Evolutionary conservation across 2,113 vertebrate species (phyloP).

Genomic region (Oceanodroma tethys): DNA sequence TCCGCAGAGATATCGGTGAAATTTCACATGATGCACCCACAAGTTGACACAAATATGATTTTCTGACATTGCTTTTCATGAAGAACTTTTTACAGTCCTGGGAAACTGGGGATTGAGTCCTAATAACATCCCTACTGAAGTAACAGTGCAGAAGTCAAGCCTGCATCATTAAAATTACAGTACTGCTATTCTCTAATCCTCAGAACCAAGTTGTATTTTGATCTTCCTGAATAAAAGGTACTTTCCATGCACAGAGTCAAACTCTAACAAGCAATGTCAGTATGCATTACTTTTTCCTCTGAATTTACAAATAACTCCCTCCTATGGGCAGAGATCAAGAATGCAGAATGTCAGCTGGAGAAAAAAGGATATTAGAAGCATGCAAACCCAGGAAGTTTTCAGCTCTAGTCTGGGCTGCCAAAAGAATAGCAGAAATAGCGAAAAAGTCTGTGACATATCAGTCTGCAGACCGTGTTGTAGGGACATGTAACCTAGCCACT

Average conservation of each 20-base stretch:
- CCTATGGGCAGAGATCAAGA: background rate
- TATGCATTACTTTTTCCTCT: background rate
- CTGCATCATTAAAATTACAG: background rate
- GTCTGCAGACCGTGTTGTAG: background rate
- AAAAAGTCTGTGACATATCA: background rate
- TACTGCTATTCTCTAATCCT: background rate
- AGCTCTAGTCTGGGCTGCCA: background rate
- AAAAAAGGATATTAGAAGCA: background rate
- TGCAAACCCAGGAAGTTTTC: background rate
- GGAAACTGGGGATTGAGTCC: background rate
- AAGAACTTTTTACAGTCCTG: background rate
- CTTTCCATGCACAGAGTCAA: background rate
- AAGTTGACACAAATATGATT: background rate
- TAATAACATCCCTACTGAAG: background rate
- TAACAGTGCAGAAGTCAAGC: background rate
- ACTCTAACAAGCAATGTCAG: background rate
- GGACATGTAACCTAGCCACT: background rate
- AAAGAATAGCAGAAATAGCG: background rate
- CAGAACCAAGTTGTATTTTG: background rate
- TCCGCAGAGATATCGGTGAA: background rate
- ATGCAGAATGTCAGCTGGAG: background rate
- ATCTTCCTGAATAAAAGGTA: background rate
- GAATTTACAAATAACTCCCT: background rate
- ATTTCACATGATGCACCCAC: background rate
- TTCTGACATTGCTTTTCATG: background rate